These are phyloP conservation scores for Xylota segnis DNA, from an alignment of 2,888 invertebrate species.

Conservation along the genomic window DNA sequence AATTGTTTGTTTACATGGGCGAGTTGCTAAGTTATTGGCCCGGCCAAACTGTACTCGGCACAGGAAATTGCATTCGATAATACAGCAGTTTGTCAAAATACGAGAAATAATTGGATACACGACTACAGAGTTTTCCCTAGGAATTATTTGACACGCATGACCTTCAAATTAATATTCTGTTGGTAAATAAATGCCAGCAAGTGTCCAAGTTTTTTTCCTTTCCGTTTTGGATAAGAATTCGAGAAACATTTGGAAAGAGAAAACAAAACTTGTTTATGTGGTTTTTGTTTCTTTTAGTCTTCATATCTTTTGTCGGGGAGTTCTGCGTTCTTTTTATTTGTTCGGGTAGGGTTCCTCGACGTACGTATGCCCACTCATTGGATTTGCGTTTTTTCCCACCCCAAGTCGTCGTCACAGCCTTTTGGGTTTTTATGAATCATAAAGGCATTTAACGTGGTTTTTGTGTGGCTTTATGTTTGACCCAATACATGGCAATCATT, in stretches of 20 bases:
- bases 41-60: not conserved
- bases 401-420: slow-evolving; percentile 10
- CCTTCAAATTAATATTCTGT: slow-evolving; percentile 28
- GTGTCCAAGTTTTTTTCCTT: not conserved
- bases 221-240: not conserved
- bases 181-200: slow-evolving; percentile 27
- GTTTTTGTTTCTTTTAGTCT: not conserved
- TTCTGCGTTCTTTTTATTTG: not conserved
- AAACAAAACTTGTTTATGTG: slow-evolving; percentile 24
- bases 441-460: not conserved
- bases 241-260: slow-evolving; percentile 20
- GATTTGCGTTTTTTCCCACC: slow-evolving; percentile 27
- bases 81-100: not conserved
- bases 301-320: slow-evolving; percentile 1
- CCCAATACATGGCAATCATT: slow-evolving; percentile 17
- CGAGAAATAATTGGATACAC: slow-evolving; percentile 5
- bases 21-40: not conserved
- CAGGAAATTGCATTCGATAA: slow-evolving; percentile 3
- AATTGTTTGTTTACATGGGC: not conserved
- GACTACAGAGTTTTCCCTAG: slow-evolving; percentile 9
- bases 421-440: slow-evolving; percentile 35
- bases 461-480: slow-evolving; percentile 11
- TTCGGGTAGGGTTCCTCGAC: not conserved
- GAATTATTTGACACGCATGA: slow-evolving; percentile 33
- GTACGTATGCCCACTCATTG: slow-evolving; percentile 2